Percentiles rank a stretch among this genome's conserved stretches.
Evolutionary conservation across 2,113 vertebrate species (phyloP).

Genomic region (Antennarius striatus): DNA sequence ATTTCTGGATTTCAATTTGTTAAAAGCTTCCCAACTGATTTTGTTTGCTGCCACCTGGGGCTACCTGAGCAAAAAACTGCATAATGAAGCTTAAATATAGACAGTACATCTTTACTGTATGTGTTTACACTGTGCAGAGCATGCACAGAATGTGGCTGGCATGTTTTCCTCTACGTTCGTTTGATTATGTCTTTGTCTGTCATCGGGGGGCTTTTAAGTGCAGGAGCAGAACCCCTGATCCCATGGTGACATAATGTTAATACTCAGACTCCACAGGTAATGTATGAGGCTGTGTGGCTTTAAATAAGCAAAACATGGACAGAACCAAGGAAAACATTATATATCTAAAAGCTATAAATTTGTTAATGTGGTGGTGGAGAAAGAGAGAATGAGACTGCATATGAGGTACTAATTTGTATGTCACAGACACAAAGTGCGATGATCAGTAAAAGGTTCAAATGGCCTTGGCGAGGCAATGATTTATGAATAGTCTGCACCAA

Average conservation of each 20-base stretch:
- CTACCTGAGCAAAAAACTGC: constrained; percentile 35
- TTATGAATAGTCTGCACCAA: neutral
- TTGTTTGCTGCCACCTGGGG: constrained; percentile 31
- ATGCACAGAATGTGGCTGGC: neutral
- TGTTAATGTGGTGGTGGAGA: constrained; percentile 50
- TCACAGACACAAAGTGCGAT: constrained; percentile 1
- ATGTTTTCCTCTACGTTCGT: constrained; percentile 47
- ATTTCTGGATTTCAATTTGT: neutral
- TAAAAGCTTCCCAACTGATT: neutral
- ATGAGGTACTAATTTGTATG: constrained; percentile 32
- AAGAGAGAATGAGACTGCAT: constrained; percentile 47
- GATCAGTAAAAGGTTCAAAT: neutral
- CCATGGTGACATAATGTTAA: constrained; percentile 68
- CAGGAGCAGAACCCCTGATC: constrained; percentile 58
- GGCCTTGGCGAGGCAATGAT: neutral
- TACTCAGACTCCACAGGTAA: constrained; percentile 62
- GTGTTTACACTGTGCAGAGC: constrained; percentile 22
- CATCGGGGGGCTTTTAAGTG: constrained; percentile 79
- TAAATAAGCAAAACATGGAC: constrained; percentile 72
- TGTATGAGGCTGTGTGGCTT: constrained; percentile 66
- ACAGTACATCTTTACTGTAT: neutral
- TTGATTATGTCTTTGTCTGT: constrained; percentile 77
- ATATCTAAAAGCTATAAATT: constrained; percentile 52
- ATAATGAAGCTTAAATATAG: neutral
- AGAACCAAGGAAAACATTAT: constrained; percentile 74